phyloP scores from a whole-genome alignment of 2,797 vertebrate genomes.

The Aselliscus stoliczkanus region DNA sequence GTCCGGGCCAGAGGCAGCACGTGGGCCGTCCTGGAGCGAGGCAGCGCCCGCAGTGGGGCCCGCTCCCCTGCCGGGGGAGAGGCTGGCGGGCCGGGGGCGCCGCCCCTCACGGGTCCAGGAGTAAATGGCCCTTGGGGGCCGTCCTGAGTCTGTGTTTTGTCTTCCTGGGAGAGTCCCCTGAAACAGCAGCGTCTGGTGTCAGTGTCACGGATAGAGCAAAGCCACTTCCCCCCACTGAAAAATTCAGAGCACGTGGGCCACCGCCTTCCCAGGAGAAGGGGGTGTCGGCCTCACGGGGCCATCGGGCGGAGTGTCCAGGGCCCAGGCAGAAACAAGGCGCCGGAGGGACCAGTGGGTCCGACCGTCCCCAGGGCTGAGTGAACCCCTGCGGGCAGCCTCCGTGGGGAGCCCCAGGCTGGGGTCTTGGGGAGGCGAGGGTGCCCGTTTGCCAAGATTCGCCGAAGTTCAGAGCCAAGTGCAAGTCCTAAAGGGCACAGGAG shows the following conservation, averaged over 20 bases:
- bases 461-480: neutral
- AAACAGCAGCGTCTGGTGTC: no score
- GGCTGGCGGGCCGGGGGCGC: neutral
- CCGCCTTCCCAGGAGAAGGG: no score
- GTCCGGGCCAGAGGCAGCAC: neutral
- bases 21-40: neutral
- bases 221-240: no score
- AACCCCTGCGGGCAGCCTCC: neutral
- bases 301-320: neutral
- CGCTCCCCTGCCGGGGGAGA: neutral
- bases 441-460: neutral
- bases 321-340: neutral
- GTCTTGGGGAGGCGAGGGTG: neutral
- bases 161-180: no score
- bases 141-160: no score
- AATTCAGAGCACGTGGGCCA: no score
- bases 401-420: neutral
- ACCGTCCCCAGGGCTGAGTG: neutral
- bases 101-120: no score
- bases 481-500: fast-evolving
- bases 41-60: neutral
- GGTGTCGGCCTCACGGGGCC: no score
- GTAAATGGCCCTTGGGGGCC: no score
- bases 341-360: neutral
- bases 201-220: no score